phyloP scores from a whole-genome alignment of 2,113 vertebrate genomes.

The Cinclus mexicanus region DNA sequence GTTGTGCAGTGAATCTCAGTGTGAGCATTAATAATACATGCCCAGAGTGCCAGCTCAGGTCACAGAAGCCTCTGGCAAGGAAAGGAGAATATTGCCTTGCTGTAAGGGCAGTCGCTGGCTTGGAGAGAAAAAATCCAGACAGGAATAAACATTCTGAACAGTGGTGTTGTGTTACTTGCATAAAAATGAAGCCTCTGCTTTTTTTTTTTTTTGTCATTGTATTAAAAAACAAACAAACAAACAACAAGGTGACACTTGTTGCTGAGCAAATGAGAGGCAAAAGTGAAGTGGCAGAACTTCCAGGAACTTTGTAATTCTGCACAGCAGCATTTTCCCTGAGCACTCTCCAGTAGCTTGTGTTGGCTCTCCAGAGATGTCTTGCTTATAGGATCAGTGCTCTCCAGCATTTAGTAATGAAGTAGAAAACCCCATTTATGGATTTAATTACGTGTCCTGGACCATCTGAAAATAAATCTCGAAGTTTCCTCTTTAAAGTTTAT shows the following conservation, averaged over 20 bases:
- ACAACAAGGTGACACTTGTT: too few relatives aligned
- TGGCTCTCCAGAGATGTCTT: not conserved
- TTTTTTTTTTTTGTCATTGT: not conserved
- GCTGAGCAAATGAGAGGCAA: not conserved
- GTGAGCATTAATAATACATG: not conserved
- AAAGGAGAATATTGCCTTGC: not conserved
- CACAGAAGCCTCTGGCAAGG: not conserved
- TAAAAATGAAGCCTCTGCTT: not conserved
- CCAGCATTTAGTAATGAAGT: not conserved
- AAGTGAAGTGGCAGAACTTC: not conserved
- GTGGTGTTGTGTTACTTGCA: not conserved
- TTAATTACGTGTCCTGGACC: not conserved
- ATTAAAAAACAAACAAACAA: not conserved
- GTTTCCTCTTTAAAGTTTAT: not conserved
- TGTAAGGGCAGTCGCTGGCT: not conserved
- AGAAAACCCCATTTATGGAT: not conserved
- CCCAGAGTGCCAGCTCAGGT: not conserved
- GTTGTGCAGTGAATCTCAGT: not conserved
- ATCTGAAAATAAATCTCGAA: not conserved
- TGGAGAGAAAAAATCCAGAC: not conserved
- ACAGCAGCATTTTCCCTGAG: not conserved
- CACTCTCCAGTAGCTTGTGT: not conserved
- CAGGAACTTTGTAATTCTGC: not conserved
- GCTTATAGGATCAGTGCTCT: not conserved
- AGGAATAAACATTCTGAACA: not conserved